Evolutionary conservation across 2,888 invertebrate genomes (phyloP), one percentile per base, ranked within the genome.

Genomic region (Lasioglossum zephyrum): DNA sequence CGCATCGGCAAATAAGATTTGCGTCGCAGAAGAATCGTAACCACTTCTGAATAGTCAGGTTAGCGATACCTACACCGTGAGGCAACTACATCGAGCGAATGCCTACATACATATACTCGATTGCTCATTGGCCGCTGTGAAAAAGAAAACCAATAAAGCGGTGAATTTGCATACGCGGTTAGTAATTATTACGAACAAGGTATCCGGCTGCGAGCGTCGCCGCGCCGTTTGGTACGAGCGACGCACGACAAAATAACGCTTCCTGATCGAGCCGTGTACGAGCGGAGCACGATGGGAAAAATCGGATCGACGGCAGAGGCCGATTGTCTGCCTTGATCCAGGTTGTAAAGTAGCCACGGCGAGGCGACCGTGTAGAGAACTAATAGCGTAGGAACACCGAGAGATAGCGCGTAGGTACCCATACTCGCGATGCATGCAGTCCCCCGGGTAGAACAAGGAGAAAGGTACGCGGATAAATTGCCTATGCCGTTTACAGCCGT

Each of bases 401-500:
- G 81, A 79, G 86, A 86, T 86, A 86, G 77, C 66, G 66, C 84
- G 81, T 79, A 76, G 82, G 79, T 82, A 86, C 79, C 36, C 9
- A 31, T 31, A n/a, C 69, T 69, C 69, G 82, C 53, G 83, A 87
- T 73, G 78, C 74, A 79, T 87, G 74, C 78, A 75, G 82, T 72
- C 53, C 76, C 81, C 78, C 77, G 53, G 49, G 80, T 76, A 66
- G 79, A 79, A 87, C 88, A 88, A 87, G 87, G 89, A 89, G 89
- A 89, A 88, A 89, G 89, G 88, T 87, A 83, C 81, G 82, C 85
- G 85, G 82, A 88, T 88, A 88, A 89, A 89, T 88, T 85, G 89
- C 77, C 85, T 78, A 75, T 80, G 85, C 89, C 83, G 87, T 85
- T 88, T 84, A 86, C 85, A 78, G 81, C 69, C 77, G 66, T 2